These are phyloP conservation scores for Platypus cylindrus DNA, from an alignment of 2,888 invertebrate genomes.

Conservation along the genomic window DNA sequence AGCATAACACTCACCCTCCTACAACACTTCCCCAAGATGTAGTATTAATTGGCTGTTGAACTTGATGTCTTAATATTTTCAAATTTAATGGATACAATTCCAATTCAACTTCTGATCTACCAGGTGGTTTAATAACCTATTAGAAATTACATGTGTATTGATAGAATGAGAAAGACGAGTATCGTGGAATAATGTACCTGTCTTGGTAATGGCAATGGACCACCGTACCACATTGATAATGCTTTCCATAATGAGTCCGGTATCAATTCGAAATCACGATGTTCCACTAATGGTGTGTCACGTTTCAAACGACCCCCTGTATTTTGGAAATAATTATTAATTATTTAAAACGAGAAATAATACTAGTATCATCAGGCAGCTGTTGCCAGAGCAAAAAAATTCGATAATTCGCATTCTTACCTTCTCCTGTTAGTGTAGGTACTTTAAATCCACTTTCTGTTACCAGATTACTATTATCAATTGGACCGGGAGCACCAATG, in stretches of 20 bases:
- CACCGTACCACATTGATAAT: constrained; percentile 68
- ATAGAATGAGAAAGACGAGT: no score
- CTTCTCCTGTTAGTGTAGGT: constrained; percentile 73
- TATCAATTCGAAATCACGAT: constrained; percentile 73
- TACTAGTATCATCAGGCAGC: no score
- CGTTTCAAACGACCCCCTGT: constrained; percentile 56
- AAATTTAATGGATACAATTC: constrained; percentile 75
- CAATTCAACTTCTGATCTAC: constrained; percentile 54
- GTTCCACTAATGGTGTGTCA: constrained; percentile 60
- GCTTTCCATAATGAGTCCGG: constrained; percentile 83
- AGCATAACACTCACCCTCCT: constrained; percentile 26
- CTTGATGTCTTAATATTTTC: constrained; percentile 58
- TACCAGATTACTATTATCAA: constrained; percentile 63
- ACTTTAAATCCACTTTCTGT: constrained; percentile 49
- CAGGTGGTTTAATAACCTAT: constrained; percentile 53
- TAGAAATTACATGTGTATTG: no score
- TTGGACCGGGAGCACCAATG: constrained; percentile 49
- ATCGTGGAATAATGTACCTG: no score
- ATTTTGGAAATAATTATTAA: neutral
- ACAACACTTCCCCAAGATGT: constrained; percentile 29
- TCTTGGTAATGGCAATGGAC: constrained; percentile 63
- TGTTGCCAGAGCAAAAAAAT: no score
- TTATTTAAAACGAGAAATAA: neutral
- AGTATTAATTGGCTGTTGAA: constrained; percentile 27
- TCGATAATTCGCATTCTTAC: no score